These are phyloP conservation scores for Philopotamus ludificatus DNA, from an alignment of 1,140 invertebrate genomes.

Conservation along the genomic window DNA sequence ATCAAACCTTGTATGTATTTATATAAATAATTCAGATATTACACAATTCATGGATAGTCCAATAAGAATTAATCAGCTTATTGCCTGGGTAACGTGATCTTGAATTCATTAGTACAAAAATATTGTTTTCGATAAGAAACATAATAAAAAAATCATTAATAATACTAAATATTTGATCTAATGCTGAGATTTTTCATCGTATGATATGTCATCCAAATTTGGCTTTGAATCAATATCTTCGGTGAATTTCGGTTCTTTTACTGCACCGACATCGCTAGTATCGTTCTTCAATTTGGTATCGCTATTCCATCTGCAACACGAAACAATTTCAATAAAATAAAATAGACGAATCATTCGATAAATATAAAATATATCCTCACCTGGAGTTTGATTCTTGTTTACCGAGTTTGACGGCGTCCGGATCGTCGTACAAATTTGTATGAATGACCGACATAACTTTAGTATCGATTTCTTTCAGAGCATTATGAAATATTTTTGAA, in stretches of 20 bases:
- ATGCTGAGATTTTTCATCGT: constrained; percentile 2
- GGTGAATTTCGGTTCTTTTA: constrained; percentile 1
- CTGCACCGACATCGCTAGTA: background rate
- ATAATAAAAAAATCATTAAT: too few relatives aligned
- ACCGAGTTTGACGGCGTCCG: constrained; percentile 26
- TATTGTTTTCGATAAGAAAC: too few relatives aligned
- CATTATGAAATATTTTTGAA: constrained; percentile 36
- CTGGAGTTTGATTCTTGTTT: constrained; percentile 14
- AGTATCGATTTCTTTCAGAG: constrained; percentile 37
- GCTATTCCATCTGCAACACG: constrained; percentile 9
- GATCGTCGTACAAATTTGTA: constrained; percentile 32
- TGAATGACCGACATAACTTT: constrained; percentile 37
- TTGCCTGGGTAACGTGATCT: too few relatives aligned
- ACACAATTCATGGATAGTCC: too few relatives aligned
- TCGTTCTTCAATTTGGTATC: constrained; percentile 10
- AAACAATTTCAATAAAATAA: background rate
- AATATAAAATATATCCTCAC: background rate
- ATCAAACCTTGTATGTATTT: too few relatives aligned
- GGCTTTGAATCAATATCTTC: constrained; percentile 4
- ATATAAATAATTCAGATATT: too few relatives aligned
- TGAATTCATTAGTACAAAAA: too few relatives aligned
- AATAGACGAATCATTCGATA: too few relatives aligned
- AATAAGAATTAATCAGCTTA: too few relatives aligned
- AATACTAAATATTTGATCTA: too few relatives aligned
- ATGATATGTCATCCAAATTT: background rate